phyloP scores from a whole-genome alignment of 2,888 invertebrate species.

The Erpobdella octoculata region DNA sequence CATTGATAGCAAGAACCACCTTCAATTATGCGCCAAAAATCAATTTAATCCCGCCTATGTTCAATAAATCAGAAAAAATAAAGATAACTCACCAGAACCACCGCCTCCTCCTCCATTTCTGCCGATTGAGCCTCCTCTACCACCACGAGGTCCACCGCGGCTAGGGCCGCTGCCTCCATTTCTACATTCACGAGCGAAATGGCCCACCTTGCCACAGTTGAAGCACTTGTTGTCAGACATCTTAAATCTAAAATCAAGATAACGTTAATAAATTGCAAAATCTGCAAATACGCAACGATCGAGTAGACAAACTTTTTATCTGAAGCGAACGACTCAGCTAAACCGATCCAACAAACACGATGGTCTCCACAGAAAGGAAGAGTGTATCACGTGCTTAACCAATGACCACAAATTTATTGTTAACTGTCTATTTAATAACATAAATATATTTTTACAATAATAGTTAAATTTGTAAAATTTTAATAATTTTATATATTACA shows the following conservation, averaged over 20 bases:
- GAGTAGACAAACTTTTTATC: no score
- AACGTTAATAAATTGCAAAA: not conserved
- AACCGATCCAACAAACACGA: not conserved
- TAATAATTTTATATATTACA: no score
- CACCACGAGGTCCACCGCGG: constrained; percentile 15
- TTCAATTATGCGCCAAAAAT: not conserved
- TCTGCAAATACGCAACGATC: not conserved
- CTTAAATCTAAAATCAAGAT: not conserved
- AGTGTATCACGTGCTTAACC: not conserved
- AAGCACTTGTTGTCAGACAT: constrained; percentile 34
- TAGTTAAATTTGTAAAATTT: no score
- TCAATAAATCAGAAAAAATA: not conserved
- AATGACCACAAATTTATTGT: no score
- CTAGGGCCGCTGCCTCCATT: constrained; percentile 5
- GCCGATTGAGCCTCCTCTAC: constrained; percentile 15
- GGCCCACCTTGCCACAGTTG: constrained; percentile 72
- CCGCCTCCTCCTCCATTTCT: constrained; percentile 5
- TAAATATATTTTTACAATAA: no score
- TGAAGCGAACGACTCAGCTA: not conserved
- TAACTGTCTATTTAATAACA: no score
- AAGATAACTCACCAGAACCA: not conserved
- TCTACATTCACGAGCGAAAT: constrained; percentile 36
- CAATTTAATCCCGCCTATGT: not conserved
- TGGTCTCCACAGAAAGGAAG: not conserved
- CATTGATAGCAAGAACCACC: constrained; percentile 51